Conservation (phyloP, 1,140 invertebrate genomes). For the Apis mellifera region DNA sequence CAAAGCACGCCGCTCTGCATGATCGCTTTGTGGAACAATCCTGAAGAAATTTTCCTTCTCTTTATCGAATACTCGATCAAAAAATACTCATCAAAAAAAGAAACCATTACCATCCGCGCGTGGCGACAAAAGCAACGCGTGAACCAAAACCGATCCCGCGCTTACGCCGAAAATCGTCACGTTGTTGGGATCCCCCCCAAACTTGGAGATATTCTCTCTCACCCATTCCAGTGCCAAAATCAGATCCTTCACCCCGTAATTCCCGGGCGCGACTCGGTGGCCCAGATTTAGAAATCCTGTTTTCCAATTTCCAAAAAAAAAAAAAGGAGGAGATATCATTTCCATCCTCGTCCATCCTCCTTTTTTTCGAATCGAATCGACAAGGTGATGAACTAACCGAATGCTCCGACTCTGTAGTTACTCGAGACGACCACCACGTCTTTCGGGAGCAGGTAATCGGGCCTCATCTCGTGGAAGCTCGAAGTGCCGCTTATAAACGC, state of each 20-base stretch:
- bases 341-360: no score
- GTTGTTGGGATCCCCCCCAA: constrained; percentile 84
- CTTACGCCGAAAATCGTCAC: constrained; percentile 87
- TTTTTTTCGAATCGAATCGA: no score
- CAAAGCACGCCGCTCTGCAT: constrained; percentile 82
- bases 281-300: constrained; percentile 70
- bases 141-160: constrained; percentile 79
- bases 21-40: constrained; percentile 84
- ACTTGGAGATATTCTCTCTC: constrained; percentile 83
- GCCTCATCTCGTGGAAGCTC: constrained; percentile 67
- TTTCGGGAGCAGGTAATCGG: constrained; percentile 81
- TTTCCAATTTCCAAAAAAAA: no score
- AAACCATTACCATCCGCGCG: constrained; percentile 60
- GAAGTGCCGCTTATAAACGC: constrained; percentile 81
- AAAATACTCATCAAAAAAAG: no score
- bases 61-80: no score
- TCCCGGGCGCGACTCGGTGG: constrained; percentile 73
- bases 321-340: no score
- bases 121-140: constrained; percentile 61
- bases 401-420: constrained; percentile 82
- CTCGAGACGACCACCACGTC: constrained; percentile 83
- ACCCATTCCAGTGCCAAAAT: constrained; percentile 84
- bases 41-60: constrained; percentile 70
- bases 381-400: constrained; percentile 76
- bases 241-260: constrained; percentile 82